Base-by-base conservation (phyloP, 2,888 invertebrate genomes). In the Perdita meconis region DNA sequence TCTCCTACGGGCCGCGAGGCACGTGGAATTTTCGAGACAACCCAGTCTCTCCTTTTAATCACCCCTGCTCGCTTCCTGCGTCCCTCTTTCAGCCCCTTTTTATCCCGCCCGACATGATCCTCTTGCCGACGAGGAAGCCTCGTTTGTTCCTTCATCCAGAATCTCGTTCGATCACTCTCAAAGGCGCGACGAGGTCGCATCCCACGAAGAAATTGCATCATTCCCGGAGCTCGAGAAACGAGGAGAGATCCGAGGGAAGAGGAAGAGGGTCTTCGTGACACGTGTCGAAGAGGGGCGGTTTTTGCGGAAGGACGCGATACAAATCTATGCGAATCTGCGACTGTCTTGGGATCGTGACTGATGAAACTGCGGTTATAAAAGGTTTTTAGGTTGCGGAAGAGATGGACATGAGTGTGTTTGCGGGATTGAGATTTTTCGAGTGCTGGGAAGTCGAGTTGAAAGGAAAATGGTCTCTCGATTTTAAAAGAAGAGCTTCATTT, bases 21-120 rank as follows among this genome's bases (percentile, higher is more conserved):
- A 36, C 26, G 10, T 16, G 44, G 44, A 38, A 16, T 60, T 69
- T 30, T 44, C 53, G 57, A 55, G 19, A 42, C 57, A 12, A 22
- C 57, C 50, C 0, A 30, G 10, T 12, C 36, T 26, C 61, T 57
- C 36, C 38, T 44, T 66, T 55, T 72, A 72, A 66, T 72, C 72
- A 59, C 57, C 38, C 30, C 22, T 30, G 10, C 13, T 12, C 1
- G 26, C 19, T 22, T 55, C 12, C 66, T 12, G 13, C 19, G 53
- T 22, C 12, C 38, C 16, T 22, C 53, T 60, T 64, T 57, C 24
- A 42, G 3, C 30, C 19, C 42, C 40, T 26, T n/a, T 53, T 40
- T 19, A 40, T 22, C 19, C 22, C 19, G 4, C 1, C 22, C 50
- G 19, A 19, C 19, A 19, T 16, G 26, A 57, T 57, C 65, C 38